phyloP scores from a whole-genome alignment of 2,888 invertebrate genomes.

The Teleiodes luculella region DNA sequence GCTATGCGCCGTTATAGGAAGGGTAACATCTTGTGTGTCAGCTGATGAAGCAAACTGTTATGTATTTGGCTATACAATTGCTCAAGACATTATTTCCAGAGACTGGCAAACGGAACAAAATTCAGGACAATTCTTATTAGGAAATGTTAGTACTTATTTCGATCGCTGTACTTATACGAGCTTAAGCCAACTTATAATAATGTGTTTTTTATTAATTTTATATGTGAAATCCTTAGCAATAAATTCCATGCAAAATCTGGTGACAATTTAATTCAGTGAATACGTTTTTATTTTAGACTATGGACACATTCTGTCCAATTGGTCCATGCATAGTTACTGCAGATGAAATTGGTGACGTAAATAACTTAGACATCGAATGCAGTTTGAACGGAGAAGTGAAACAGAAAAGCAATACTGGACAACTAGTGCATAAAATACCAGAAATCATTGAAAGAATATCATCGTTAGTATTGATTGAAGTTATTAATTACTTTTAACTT shows the following conservation, averaged over 20 bases:
- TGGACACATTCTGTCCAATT: slow-evolving; percentile 94
- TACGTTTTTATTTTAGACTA: slow-evolving; percentile 62
- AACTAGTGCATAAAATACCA: slow-evolving; percentile 87
- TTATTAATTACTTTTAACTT: too few relatives aligned
- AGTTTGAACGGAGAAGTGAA: slow-evolving; percentile 86
- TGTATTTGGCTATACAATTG: slow-evolving; percentile 91
- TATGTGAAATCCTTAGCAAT: too few relatives aligned
- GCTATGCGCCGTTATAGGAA: slow-evolving; percentile 89
- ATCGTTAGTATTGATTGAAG: neutral
- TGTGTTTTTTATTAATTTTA: too few relatives aligned
- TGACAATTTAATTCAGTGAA: neutral
- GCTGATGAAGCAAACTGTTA: slow-evolving; percentile 84
- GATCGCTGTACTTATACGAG: too few relatives aligned
- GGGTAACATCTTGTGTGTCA: slow-evolving; percentile 82
- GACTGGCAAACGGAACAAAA: slow-evolving; percentile 87
- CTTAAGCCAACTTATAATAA: too few relatives aligned
- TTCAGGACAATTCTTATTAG: slow-evolving; percentile 79
- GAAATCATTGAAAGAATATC: slow-evolving; percentile 41
- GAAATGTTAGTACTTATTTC: slow-evolving; percentile 45
- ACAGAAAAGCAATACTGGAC: slow-evolving; percentile 86
- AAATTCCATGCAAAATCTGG: too few relatives aligned
- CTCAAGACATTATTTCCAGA: slow-evolving; percentile 89
- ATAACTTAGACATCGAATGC: slow-evolving; percentile 82
- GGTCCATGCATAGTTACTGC: slow-evolving; percentile 90
- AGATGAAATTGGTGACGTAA: slow-evolving; percentile 82